Evolutionary conservation across 2,797 vertebrate species (phyloP).

Genomic region (Lepidocolaptes lacrymiger): DNA sequence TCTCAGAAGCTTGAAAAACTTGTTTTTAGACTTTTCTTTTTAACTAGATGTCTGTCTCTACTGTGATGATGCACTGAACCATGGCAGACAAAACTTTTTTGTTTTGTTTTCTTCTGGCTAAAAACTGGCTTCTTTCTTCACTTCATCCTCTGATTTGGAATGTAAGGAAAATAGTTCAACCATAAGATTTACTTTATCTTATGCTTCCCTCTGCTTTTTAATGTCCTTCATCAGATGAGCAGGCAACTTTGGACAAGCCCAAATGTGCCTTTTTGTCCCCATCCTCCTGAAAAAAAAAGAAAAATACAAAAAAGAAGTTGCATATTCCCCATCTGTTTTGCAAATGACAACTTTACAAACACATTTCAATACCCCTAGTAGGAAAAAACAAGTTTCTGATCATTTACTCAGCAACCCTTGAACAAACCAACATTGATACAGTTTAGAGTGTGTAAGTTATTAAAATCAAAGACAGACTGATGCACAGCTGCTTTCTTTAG

Average conservation of each 20-base stretch:
- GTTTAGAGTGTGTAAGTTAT: background rate
- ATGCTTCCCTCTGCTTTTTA: background rate
- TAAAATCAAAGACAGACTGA: background rate
- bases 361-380: background rate
- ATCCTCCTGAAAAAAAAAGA: background rate
- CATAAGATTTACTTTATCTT: conserved; percentile 15
- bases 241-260: background rate
- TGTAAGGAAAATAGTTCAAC: conserved; percentile 15
- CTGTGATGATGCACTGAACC: conserved; percentile 35
- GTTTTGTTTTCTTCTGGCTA: background rate
- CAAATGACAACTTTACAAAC: conserved; percentile 28
- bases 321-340: conserved; percentile 10
- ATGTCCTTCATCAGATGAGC: background rate
- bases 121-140: conserved; percentile 30
- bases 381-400: background rate
- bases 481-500: conserved; percentile 5
- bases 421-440: background rate
- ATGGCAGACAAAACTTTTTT: background rate
- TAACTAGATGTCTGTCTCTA: conserved; percentile 10
- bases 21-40: background rate
- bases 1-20: background rate
- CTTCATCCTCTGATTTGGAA: background rate
- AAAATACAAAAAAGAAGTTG: background rate
- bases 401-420: conserved; percentile 15
- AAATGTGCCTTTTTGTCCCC: background rate